These are phyloP conservation scores for Hedychridium roseum DNA, from an alignment of 2,888 invertebrate genomes.

Conservation along the genomic window DNA sequence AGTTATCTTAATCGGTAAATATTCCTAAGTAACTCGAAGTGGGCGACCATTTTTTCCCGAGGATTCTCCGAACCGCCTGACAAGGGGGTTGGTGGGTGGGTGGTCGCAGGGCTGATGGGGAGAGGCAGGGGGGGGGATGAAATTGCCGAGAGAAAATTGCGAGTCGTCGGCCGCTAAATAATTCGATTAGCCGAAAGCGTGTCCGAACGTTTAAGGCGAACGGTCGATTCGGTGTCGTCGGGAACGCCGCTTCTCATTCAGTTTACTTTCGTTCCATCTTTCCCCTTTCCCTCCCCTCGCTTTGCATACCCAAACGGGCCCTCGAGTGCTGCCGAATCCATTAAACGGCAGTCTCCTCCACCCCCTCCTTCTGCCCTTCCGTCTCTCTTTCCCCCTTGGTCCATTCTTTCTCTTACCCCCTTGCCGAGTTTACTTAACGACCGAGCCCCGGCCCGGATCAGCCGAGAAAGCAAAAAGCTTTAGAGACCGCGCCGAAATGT, in stretches of 20 bases:
- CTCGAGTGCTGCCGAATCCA: conserved; percentile 42
- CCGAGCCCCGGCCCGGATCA: conserved; percentile 12
- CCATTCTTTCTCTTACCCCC: too few relatives aligned
- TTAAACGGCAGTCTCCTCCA: conserved; percentile 36
- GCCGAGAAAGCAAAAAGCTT: conserved; percentile 42
- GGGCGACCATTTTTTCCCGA: too few relatives aligned
- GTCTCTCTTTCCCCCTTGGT: too few relatives aligned
- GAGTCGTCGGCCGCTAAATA: conserved; percentile 18
- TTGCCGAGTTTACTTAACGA: conserved; percentile 36
- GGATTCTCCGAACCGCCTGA: too few relatives aligned
- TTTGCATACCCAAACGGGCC: conserved; percentile 39
- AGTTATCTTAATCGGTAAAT: too few relatives aligned
- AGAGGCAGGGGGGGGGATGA: too few relatives aligned
- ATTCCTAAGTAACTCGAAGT: too few relatives aligned
- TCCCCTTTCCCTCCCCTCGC: too few relatives aligned
- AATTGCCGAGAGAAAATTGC: conserved; percentile 4
- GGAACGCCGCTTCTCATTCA: conserved; percentile 26
- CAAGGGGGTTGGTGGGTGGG: too few relatives aligned
- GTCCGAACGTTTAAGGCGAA: conserved; percentile 40
- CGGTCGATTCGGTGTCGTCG: conserved; percentile 21
- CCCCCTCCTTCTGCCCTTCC: too few relatives aligned
- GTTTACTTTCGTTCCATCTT: conserved; percentile 34
- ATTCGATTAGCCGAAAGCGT: conserved; percentile 47
- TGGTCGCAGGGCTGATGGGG: too few relatives aligned
- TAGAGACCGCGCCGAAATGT: conserved; percentile 3